Evolutionary conservation across 2,113 vertebrate genomes (phyloP).

Genomic region (Urocitellus parryii): DNA sequence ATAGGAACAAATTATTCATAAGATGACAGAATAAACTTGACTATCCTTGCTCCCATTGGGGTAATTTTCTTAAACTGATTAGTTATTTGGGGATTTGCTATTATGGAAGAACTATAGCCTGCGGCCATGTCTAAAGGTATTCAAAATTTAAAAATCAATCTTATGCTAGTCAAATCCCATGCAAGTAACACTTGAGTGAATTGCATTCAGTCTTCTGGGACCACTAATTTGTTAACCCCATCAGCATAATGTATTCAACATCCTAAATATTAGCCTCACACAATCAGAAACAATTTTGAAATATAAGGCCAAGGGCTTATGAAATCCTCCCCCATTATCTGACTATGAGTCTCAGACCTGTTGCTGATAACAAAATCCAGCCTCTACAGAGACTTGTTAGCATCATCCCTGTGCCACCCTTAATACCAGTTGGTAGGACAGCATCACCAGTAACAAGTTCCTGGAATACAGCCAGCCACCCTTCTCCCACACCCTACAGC

Average conservation of each 20-base stretch:
- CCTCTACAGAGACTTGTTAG: conserved; percentile 46
- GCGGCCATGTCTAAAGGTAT: background rate
- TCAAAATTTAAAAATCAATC: background rate
- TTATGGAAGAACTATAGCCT: conserved; percentile 9
- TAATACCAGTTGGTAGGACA: conserved; percentile 47
- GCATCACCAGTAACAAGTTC: conserved; percentile 50
- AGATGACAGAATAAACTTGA: conserved; percentile 23
- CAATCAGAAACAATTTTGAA: conserved; percentile 22
- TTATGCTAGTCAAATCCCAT: conserved; percentile 11
- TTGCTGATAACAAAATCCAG: conserved; percentile 43
- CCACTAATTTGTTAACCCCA: background rate
- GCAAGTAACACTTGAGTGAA: background rate
- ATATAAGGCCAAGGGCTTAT: background rate
- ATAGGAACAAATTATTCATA: conserved; percentile 28
- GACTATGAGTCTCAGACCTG: background rate
- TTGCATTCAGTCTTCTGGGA: background rate
- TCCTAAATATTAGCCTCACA: conserved; percentile 6
- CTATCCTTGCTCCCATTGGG: background rate
- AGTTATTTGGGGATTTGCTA: background rate
- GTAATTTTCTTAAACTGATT: conserved; percentile 29
- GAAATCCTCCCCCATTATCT: conserved; percentile 43
- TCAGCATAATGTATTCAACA: background rate
- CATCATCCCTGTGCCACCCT: conserved; percentile 11
- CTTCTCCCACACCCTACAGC: background rate
- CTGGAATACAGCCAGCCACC: conserved; percentile 53